A percentile compares a stretch with the other conserved stretches of the same genome.
These are phyloP conservation scores for Diabrotica virgifera DNA, from an alignment of 1,140 invertebrate genomes.

Conservation along the genomic window DNA sequence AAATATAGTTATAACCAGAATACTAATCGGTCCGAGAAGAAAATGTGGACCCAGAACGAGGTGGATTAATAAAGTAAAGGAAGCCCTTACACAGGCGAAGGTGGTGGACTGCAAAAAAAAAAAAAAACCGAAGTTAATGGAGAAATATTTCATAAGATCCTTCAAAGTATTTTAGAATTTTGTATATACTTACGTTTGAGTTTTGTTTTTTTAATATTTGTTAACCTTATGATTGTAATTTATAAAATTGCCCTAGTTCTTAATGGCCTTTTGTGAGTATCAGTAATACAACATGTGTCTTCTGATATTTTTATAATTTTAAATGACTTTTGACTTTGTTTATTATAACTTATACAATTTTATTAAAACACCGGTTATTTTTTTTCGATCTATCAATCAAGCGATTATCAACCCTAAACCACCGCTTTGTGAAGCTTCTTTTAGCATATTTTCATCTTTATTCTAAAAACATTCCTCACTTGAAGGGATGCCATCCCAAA, in stretches of 20 bases:
- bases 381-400: background rate
- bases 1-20: background rate
- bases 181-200: background rate
- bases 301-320: background rate
- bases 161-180: too few relatives aligned
- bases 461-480: background rate
- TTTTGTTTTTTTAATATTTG: background rate
- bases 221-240: background rate
- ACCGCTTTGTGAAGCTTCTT: background rate
- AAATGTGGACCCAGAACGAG: too few relatives aligned
- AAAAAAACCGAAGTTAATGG: background rate
- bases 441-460: background rate
- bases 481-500: background rate
- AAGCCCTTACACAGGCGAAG: too few relatives aligned
- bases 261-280: background rate
- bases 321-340: background rate
- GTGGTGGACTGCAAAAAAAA: too few relatives aligned
- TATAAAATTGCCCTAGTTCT: too few relatives aligned
- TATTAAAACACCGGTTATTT: background rate
- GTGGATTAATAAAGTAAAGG: too few relatives aligned
- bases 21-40: background rate
- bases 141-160: background rate
- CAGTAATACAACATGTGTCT: background rate
- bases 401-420: background rate
- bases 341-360: background rate